Percentiles rank a stretch among this genome's conserved stretches.
phyloP scores from a whole-genome alignment of 2,888 invertebrate genomes.

The Suillia variegata region DNA sequence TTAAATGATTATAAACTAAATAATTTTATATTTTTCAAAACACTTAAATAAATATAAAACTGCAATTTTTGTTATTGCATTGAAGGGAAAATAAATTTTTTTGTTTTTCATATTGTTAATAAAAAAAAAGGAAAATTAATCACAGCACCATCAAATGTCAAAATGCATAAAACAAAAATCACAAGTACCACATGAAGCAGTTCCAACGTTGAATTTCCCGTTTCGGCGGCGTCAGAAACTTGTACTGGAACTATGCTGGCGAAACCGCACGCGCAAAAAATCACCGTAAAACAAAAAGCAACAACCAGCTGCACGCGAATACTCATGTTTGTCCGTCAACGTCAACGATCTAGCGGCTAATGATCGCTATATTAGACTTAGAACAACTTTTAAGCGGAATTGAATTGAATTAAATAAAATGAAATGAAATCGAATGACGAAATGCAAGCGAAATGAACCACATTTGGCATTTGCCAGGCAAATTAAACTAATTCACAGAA shows the following conservation, averaged over 20 bases:
- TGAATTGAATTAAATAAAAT: background rate
- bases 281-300: background rate
- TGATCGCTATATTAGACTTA: too few species aligned
- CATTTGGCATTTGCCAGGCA: background rate
- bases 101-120: too few species aligned
- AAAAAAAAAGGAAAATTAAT: too few species aligned
- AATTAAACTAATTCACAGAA: background rate
- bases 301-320: background rate
- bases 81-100: too few species aligned
- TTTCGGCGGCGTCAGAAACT: conserved; percentile 2
- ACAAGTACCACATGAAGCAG: conserved; percentile 50
- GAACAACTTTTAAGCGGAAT: conserved; percentile 36
- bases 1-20: too few species aligned
- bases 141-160: too few species aligned
- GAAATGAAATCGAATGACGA: too few species aligned
- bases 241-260: background rate
- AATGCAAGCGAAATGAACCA: background rate
- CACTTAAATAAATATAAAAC: too few species aligned
- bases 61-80: too few species aligned
- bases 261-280: conserved; percentile 3
- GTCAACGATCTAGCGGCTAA: too few species aligned
- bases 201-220: conserved; percentile 37
- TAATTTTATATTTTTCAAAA: too few species aligned
- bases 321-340: conserved; percentile 13
- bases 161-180: too few species aligned